A percentile compares a stretch with the other conserved stretches of the same genome.
Conservation (phyloP, 2,888 invertebrate species). For the Euzophera pinguis region DNA sequence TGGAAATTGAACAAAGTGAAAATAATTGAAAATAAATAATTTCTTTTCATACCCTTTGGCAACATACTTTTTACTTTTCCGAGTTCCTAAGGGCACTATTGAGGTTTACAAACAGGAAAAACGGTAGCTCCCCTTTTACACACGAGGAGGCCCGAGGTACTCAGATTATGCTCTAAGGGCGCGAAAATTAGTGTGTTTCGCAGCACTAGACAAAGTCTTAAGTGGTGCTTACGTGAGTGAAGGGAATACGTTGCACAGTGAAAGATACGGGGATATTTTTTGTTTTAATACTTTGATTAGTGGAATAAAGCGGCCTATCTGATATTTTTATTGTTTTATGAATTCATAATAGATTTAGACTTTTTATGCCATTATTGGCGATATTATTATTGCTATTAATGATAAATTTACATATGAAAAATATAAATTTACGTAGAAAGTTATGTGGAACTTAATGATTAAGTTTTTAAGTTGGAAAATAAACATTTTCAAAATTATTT, state of each 20-base stretch:
- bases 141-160: conserved; percentile 18
- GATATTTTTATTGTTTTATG: not conserved
- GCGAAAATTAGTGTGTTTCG: conserved; percentile 49
- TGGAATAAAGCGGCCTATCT: no score
- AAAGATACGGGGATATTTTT: conserved; percentile 23
- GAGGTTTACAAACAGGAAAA: not conserved
- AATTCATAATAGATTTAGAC: no score
- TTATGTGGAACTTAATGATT: no score
- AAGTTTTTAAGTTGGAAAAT: no score
- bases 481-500: no score
- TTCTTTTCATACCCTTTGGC: not conserved
- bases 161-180: conserved; percentile 34
- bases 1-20: no score
- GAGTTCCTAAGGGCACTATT: not conserved
- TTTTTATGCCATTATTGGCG: no score
- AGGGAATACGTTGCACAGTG: conserved; percentile 19
- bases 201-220: conserved; percentile 41
- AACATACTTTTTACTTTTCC: not conserved
- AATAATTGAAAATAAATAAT: no score
- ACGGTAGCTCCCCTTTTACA: not conserved
- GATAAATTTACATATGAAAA: no score
- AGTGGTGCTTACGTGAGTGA: conserved; percentile 39
- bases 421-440: no score
- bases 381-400: no score
- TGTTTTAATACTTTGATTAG: not conserved